Percentiles rank a stretch among this genome's conserved stretches.
Evolutionary conservation across 2,797 vertebrate genomes (phyloP).

Genomic region (Erpetoichthys calabaricus): DNA sequence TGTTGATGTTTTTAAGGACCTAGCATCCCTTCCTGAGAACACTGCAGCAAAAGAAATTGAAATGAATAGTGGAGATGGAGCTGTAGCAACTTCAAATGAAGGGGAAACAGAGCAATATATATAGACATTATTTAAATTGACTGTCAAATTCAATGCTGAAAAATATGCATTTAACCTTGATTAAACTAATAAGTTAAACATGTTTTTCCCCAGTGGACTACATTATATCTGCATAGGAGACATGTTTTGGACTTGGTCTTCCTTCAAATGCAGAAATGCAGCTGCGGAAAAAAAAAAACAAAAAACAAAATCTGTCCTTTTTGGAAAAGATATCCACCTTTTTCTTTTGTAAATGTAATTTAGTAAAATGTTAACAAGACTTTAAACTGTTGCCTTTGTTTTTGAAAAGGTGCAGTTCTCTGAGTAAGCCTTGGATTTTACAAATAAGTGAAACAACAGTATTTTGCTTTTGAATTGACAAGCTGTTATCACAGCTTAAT

Average conservation of each 20-base stretch:
- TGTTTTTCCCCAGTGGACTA: no score
- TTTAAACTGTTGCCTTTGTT: no score
- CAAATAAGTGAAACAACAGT: not conserved
- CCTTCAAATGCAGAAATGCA: not conserved
- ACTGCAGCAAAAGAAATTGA: slow-evolving; percentile 57
- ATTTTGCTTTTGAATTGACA: not conserved
- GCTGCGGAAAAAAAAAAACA: not conserved
- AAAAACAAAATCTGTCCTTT: no score
- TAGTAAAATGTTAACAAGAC: no score
- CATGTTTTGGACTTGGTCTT: not conserved
- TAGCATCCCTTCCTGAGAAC: slow-evolving; percentile 85
- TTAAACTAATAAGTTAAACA: slow-evolving; percentile 19
- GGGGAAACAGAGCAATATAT: slow-evolving; percentile 90
- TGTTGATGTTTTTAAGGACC: slow-evolving; percentile 92
- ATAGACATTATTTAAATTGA: slow-evolving; percentile 53
- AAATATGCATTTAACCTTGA: slow-evolving; percentile 26
- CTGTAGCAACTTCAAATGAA: slow-evolving; percentile 67
- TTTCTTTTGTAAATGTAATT: no score
- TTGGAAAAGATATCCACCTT: no score
- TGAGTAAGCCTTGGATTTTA: not conserved
- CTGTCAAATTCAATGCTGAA: slow-evolving; percentile 16
- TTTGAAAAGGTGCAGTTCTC: no score
- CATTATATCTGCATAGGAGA: not conserved
- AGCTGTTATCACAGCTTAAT: not conserved
- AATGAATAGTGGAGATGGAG: slow-evolving; percentile 67